These are phyloP conservation scores for Adela reaumurella DNA, from an alignment of 2,888 invertebrate genomes.

Conservation along the genomic window DNA sequence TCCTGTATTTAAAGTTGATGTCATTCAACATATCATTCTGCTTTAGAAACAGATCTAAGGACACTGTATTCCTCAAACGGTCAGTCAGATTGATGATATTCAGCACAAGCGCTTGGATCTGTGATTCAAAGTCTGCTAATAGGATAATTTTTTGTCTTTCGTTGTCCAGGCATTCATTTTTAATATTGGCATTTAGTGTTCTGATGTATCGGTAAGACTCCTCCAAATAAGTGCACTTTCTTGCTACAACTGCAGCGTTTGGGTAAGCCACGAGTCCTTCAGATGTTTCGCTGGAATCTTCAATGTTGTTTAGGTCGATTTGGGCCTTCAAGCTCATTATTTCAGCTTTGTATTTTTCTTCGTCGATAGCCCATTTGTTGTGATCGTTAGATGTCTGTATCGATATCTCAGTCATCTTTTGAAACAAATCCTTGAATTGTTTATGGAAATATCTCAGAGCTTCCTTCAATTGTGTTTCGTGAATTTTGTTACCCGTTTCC, in stretches of 20 bases:
- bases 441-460: constrained; percentile 38
- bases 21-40: constrained; percentile 50
- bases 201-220: constrained; percentile 39
- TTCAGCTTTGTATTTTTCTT: constrained; percentile 41
- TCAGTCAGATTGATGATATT: constrained; percentile 35
- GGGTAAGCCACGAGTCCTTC: constrained; percentile 29
- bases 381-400: constrained; percentile 36
- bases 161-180: constrained; percentile 42
- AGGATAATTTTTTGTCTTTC: constrained; percentile 42
- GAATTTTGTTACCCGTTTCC: constrained; percentile 21
- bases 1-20: constrained; percentile 48
- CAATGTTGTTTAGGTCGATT: constrained; percentile 23
- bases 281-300: constrained; percentile 33
- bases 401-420: constrained; percentile 40
- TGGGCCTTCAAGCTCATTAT: constrained; percentile 36
- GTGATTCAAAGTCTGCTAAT: constrained; percentile 34
- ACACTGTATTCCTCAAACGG: constrained; percentile 43
- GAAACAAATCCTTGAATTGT: constrained; percentile 38
- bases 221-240: constrained; percentile 41
- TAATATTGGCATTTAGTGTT: constrained; percentile 49
- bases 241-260: constrained; percentile 23
- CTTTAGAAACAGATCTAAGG: constrained; percentile 45
- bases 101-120: constrained; percentile 37
- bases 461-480: constrained; percentile 31
- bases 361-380: constrained; percentile 38